Evolutionary conservation across 2,113 vertebrate species (phyloP), one percentile per base, ranked within the genome.

Genomic region (Larimichthys crocea): DNA sequence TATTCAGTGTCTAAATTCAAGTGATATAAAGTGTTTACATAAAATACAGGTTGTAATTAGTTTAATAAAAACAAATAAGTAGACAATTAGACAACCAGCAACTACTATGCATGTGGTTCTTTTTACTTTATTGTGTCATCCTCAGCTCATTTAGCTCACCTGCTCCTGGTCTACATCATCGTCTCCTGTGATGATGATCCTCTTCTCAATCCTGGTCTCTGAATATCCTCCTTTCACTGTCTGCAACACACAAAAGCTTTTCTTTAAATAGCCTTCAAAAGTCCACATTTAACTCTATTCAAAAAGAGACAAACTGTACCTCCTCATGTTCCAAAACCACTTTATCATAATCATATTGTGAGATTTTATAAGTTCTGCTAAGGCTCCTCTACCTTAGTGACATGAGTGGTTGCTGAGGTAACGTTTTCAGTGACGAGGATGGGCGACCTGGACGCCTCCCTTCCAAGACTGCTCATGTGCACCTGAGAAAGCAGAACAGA

Each of bases 151-250:
- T 59, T 5, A 42, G 44, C 84, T 90, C 94, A 99, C 98, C 97
- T 99, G 98, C 79, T 99, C 98, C 95, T 99, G 98, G 90, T 99
- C 98, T 48, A 99, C 98, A 17, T 99, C 98, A 91, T 99, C 98
- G 53, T 99, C 98, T 87, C 98, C 98, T 1, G 98, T 99, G 91
- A 99, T 99, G 86, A 99, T 99, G 93, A 99, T 99, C 92, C 98
- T 96, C 90, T 99, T 99, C 95, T 99, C 98, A 44, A 99, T 99
- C 85, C 98, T 96, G 0, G 98, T 99, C 94, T 99, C 98, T 0
- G 98, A 99, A 91, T 99, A 99, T 24, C 98, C 98, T 78, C 98
- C 98, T 96, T 99, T 99, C 95, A 99, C 98, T 65, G 98, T 99
- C 98, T 99, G 94, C 15, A 89, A 89, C 76, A 92, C 62, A 93